A percentile compares a stretch with the other conserved stretches of the same genome.
Evolutionary conservation across 2,797 vertebrate species (phyloP).

Genomic region (Anniella stebbinsi): DNA sequence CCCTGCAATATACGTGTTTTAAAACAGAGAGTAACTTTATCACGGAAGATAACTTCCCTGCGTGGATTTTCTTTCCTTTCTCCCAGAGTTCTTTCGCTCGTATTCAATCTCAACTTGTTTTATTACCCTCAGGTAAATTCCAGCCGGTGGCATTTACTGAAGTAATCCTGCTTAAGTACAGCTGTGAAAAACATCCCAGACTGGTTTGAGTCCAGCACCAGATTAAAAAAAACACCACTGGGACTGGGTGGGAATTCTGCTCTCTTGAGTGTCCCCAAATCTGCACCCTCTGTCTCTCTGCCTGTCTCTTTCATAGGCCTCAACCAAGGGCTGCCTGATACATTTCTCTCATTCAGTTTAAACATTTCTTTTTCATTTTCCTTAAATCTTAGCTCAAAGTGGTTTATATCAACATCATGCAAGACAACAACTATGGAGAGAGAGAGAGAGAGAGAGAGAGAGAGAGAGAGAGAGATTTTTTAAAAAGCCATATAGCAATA

Average conservation of each 20-base stretch:
- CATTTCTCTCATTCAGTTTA: not conserved
- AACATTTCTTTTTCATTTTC: not conserved
- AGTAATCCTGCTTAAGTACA: not conserved
- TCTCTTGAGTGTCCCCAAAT: not conserved
- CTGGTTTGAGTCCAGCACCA: not conserved
- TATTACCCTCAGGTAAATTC: conserved; percentile 1
- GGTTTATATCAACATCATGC: not conserved
- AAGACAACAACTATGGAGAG: not conserved
- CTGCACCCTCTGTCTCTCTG: not conserved
- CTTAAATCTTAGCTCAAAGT: not conserved
- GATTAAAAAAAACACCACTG: not conserved
- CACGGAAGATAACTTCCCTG: not conserved
- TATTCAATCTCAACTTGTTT: not conserved
- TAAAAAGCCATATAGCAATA: not conserved
- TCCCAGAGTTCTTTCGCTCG: not conserved
- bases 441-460: too few relatives aligned
- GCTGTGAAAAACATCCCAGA: not conserved
- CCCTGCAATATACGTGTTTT: conserved; percentile 3
- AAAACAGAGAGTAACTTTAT: conserved; percentile 11
- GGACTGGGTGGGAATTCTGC: not conserved
- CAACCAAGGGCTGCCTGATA: not conserved
- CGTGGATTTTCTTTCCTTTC: not conserved
- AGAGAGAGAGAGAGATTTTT: too few relatives aligned
- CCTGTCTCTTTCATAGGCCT: not conserved
- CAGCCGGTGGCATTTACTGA: not conserved